Evolutionary conservation across 2,113 vertebrate species (phyloP), one percentile per base, ranked within the genome.

Genomic region (Ctenodactylus gundi): DNA sequence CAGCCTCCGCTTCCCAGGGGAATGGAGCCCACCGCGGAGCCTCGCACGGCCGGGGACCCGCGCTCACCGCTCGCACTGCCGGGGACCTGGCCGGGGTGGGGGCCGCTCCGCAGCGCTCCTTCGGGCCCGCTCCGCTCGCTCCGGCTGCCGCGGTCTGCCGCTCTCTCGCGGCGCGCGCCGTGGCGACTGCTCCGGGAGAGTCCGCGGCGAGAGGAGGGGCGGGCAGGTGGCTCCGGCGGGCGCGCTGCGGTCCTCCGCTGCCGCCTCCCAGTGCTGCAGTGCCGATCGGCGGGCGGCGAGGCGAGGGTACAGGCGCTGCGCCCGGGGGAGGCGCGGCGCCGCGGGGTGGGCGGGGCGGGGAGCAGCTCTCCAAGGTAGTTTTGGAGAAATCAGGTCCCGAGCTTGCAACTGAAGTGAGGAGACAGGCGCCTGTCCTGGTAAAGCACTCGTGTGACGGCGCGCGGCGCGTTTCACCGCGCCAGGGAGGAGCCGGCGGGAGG

Each of bases 201-300:
- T 88, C 82, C 25, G 92, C 73, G 55, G 64, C 77, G 64, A 95
- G 84, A 88, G 96, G 96, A 93, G 95, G 95, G 91, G 96, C 93
- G 94, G 89, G 75, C 91, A 88, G 94, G 96, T 84, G 93, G 96
- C 89, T 95, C 93, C n/a, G 0, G 91, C 94, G 91, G 9, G 78
- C 96, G 77, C 83, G 93, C 95, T 91, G 96, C 96, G 85, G 96
- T n/a, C 92, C 93, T 96, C 91, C 95, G 44, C 82, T 90, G 15
- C 78, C 91, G 7, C 85, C 75, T 49, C 78, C 53, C n/a, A 29
- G 93, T 93, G 93, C 97, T 97, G 97, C 97, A 97, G 97, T 97
- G 96, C 75, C 77, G 89, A 90, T 90, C 89, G 92, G 95, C n/a
- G 72, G 44, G 72, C 88, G 82, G 94, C 93, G 92, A 60, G 93